Percentiles rank a stretch among this genome's conserved stretches.
These are phyloP conservation scores for Xiphorhynchus erythropygius DNA, from an alignment of 2,797 vertebrate species.

Conservation along the genomic window DNA sequence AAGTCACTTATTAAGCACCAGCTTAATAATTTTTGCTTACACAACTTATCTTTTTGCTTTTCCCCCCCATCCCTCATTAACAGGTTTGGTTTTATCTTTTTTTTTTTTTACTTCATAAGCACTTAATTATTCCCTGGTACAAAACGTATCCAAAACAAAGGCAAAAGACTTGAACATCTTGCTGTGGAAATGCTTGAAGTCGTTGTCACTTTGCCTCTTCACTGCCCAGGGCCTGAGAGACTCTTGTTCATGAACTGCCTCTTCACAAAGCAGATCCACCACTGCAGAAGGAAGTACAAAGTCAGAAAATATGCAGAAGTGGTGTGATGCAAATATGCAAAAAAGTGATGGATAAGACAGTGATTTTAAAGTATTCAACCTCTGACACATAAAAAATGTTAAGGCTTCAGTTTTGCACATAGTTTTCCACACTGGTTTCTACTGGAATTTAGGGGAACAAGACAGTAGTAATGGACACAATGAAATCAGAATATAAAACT, in stretches of 20 bases:
- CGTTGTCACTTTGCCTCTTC: slow-evolving; percentile 35
- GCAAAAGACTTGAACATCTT: slow-evolving; percentile 56
- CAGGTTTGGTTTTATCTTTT: not conserved
- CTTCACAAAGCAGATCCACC: slow-evolving; percentile 99
- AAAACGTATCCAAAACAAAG: slow-evolving; percentile 68
- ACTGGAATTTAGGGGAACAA: not conserved
- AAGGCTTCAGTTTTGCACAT: not conserved
- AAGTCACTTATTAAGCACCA: slow-evolving; percentile 81
- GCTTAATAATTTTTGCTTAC: slow-evolving; percentile 77
- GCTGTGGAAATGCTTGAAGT: slow-evolving; percentile 10
- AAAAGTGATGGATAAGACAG: not conserved
- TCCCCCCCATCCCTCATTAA: not conserved
- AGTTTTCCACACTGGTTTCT: not conserved
- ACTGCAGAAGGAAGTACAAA: slow-evolving; percentile 76
- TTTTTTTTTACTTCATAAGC: slow-evolving; percentile 1
- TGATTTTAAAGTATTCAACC: not conserved
- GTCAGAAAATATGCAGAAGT: not conserved
- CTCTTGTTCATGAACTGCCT: slow-evolving; percentile 99
- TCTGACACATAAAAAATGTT: not conserved
- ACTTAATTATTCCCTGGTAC: slow-evolving; percentile 49
- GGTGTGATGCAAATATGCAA: not conserved
- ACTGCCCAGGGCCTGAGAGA: slow-evolving; percentile 94
- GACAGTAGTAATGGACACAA: not conserved
- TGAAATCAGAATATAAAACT: not conserved
- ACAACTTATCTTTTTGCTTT: not conserved